phyloP scores from a whole-genome alignment of 2,797 vertebrate species.

The Prunella strophiata region DNA sequence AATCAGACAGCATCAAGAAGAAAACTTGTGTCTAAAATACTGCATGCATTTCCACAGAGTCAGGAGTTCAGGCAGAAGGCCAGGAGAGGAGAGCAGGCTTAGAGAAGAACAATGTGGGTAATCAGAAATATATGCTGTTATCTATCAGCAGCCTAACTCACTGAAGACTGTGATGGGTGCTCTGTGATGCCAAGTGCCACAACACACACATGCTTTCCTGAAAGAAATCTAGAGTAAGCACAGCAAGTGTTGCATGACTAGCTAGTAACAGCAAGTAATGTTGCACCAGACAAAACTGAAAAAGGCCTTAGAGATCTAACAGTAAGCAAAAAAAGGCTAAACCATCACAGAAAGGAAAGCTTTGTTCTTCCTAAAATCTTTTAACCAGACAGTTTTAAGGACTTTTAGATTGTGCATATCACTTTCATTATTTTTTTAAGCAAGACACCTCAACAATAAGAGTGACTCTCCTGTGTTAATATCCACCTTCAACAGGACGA shows the following conservation, averaged over 20 bases:
- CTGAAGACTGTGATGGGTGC: neutral
- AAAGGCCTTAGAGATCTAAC: neutral
- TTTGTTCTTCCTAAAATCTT: neutral
- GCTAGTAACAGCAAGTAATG: neutral
- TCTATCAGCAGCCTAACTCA: neutral
- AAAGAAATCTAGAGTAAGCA: neutral
- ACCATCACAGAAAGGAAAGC: accelerated
- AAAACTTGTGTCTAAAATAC: neutral
- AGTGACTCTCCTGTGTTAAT: neutral
- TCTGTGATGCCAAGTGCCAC: neutral
- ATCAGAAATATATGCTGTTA: neutral
- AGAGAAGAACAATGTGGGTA: neutral
- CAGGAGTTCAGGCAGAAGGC: neutral
- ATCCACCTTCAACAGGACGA: neutral
- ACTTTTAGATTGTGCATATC: neutral
- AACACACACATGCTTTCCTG: neutral
- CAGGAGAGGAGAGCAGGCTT: neutral
- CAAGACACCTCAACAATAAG: neutral
- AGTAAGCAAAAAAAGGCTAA: neutral
- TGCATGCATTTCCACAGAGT: neutral
- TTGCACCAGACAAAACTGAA: neutral
- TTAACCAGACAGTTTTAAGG: neutral
- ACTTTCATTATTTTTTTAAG: neutral
- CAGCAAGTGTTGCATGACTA: neutral
- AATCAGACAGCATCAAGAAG: neutral